Conservation (phyloP, 2,797 vertebrate species). For the Labeo calbasu region DNA sequence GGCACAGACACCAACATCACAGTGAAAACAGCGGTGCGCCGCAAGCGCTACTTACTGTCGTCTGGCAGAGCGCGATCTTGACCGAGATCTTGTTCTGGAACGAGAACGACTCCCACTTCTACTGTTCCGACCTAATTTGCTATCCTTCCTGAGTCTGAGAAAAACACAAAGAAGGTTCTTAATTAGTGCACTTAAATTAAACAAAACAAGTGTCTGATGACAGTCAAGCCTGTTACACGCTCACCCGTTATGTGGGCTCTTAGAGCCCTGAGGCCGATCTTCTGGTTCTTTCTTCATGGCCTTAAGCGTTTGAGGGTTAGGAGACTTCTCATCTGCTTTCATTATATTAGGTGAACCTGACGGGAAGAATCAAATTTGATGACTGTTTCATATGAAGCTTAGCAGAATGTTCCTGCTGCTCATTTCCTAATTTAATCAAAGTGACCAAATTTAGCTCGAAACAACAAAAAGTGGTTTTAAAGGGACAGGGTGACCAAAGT, state of each 20-base stretch:
- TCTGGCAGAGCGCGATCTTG: constrained; percentile 88
- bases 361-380: constrained; percentile 20
- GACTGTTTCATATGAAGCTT: neutral
- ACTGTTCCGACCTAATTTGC: constrained; percentile 91
- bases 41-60: constrained; percentile 85
- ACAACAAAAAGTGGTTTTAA: neutral
- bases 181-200: neutral
- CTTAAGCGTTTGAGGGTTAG: constrained; percentile 84
- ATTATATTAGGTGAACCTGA: constrained; percentile 88
- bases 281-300: constrained; percentile 91
- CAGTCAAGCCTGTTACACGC: constrained; percentile 43
- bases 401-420: neutral
- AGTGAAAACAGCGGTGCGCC: neutral
- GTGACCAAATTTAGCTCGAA: neutral
- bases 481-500: too few species aligned
- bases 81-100: constrained; percentile 90
- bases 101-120: constrained; percentile 87
- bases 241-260: constrained; percentile 97
- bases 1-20: neutral
- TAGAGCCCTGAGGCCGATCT: constrained; percentile 85
- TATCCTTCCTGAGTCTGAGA: constrained; percentile 91
- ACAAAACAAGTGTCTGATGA: neutral
- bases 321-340: constrained; percentile 92
- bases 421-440: neutral
- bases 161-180: neutral